A percentile compares a stretch with the other conserved stretches of the same genome.
These are phyloP conservation scores for Macrophya annulata DNA, from an alignment of 2,888 invertebrate genomes.

Conservation along the genomic window DNA sequence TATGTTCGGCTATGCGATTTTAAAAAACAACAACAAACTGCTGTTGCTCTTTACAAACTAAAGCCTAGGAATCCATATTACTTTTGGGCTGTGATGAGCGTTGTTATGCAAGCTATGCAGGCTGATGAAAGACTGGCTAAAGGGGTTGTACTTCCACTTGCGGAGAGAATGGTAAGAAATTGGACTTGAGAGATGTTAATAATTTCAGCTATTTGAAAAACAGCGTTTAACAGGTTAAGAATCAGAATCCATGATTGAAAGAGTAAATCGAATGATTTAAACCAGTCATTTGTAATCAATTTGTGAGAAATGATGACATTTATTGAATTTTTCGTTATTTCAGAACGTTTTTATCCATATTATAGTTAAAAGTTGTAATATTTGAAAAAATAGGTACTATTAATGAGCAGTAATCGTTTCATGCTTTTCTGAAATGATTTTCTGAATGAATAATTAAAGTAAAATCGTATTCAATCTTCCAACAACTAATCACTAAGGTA, in stretches of 20 bases:
- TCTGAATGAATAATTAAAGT: not conserved
- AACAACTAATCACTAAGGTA: not conserved
- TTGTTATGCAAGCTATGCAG: constrained; percentile 91
- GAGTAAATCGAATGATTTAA: no score
- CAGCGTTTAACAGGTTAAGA: not conserved
- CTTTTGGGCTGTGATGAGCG: constrained; percentile 99
- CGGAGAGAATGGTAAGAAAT: constrained; percentile 93
- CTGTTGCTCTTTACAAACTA: constrained; percentile 94
- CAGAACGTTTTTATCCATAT: not conserved
- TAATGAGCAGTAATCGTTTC: not conserved
- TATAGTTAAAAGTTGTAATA: not conserved
- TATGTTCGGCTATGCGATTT: constrained; percentile 95
- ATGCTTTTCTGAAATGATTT: not conserved
- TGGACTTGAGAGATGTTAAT: not conserved
- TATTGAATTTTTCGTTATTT: not conserved
- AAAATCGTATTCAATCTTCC: not conserved
- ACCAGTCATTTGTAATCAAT: no score
- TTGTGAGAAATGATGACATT: no score
- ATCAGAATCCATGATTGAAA: no score
- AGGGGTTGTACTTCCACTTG: constrained; percentile 90
- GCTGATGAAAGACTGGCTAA: constrained; percentile 79
- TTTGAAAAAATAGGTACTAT: not conserved
- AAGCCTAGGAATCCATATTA: constrained; percentile 97
- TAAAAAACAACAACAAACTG: constrained; percentile 94
- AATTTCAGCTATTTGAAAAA: no score